These are phyloP conservation scores for Agelaius tricolor DNA, from an alignment of 2,113 vertebrate genomes.

Conservation along the genomic window DNA sequence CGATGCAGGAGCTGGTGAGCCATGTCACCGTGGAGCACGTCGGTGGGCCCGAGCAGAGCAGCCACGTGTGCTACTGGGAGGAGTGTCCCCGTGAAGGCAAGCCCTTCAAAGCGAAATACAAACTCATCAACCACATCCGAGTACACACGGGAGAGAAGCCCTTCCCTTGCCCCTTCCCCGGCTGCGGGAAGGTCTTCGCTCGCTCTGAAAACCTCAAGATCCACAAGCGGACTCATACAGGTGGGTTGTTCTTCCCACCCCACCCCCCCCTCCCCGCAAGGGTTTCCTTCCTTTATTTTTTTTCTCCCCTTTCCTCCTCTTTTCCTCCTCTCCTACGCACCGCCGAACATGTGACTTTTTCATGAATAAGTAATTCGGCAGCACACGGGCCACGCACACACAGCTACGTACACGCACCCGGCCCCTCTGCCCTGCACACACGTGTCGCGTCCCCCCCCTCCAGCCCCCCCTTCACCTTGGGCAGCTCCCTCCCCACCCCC, in stretches of 20 bases:
- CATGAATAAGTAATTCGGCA: constrained; percentile 78
- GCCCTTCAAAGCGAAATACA: constrained; percentile 98
- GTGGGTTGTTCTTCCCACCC: constrained; percentile 72
- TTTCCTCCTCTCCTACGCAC: neutral
- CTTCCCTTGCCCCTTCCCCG: constrained; percentile 46
- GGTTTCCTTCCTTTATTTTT: neutral
- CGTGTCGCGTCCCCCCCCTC: neutral
- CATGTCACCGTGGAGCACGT: constrained; percentile 99
- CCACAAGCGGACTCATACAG: constrained; percentile 97
- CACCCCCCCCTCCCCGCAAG: neutral
- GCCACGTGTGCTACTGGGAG: constrained; percentile 96
- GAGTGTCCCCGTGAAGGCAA: constrained; percentile 95
- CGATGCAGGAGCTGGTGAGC: constrained; percentile 98
- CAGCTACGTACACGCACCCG: neutral
- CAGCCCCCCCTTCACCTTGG: neutral
- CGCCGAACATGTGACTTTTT: constrained; percentile 74
- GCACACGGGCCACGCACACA: constrained; percentile 43
- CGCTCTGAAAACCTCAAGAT: constrained; percentile 97
- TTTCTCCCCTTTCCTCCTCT: neutral
- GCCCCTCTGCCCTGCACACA: constrained; percentile 24
- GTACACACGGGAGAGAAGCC: constrained; percentile 80
- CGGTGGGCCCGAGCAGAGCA: constrained; percentile 96
- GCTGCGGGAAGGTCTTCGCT: constrained; percentile 92
- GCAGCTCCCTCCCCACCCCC: constrained; percentile 27
- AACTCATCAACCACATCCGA: constrained; percentile 96